phyloP scores from a whole-genome alignment of 2,797 vertebrate species.

The Myiotriccus ornatus region DNA sequence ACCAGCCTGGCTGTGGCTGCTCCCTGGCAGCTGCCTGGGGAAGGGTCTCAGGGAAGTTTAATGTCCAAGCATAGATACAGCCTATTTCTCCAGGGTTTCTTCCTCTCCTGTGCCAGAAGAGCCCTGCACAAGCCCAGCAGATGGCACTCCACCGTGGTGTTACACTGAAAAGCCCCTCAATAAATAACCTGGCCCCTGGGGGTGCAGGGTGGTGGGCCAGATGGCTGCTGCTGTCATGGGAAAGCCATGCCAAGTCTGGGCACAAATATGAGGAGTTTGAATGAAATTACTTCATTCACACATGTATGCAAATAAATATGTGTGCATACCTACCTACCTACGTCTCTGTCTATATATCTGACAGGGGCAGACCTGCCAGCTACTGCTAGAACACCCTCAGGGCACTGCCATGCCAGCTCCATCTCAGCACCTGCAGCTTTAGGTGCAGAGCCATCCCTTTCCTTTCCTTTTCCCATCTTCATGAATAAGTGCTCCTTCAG shows the following conservation, averaged over 20 bases:
- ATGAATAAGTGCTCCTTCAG: neutral
- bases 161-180: neutral
- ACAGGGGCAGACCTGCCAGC: neutral
- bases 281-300: neutral
- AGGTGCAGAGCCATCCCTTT: neutral
- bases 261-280: neutral
- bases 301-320: rapidly evolving
- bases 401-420: neutral
- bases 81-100: neutral
- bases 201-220: neutral
- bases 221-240: rapidly evolving
- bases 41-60: neutral
- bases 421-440: neutral
- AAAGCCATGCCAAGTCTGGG: neutral
- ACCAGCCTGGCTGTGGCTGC: neutral
- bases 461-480: neutral
- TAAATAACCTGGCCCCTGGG: neutral
- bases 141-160: slow-evolving; percentile 50
- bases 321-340: neutral
- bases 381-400: neutral
- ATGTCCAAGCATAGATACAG: neutral
- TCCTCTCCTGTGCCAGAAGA: neutral
- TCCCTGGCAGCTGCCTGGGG: neutral
- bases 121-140: slow-evolving; percentile 34
- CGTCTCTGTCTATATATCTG: neutral